Evolutionary conservation across 2,113 vertebrate genomes (phyloP), one percentile per base, ranked within the genome.

Genomic region (Melanotaenia duboulayi): DNA sequence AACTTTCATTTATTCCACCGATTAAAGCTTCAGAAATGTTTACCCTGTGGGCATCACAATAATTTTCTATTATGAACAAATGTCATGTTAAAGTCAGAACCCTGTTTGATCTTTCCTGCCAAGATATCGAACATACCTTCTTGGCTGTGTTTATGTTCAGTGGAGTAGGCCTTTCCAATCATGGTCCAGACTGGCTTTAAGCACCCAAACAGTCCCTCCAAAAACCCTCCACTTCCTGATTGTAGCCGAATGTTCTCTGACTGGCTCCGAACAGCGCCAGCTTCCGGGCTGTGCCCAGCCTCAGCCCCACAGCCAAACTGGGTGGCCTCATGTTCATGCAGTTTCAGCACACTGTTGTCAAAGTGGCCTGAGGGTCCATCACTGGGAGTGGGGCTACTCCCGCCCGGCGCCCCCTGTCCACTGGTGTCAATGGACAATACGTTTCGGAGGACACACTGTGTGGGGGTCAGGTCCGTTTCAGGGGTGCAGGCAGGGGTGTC

Each of bases 91-190:
- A 52, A 22, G 20, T 55, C 51, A 9, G 32, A 35, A 7, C 32
- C 32, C 7, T 39, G 1, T 64, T 3, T 48, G 22, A 56, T 11
- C 51, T 40, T 13, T 28, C 50, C 32, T 57, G 48, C 4, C 8
- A 52, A 62, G 25, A 65, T 32, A 57, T 54, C 37, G 0, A 14
- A 19, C 95, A 71, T 92, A 97, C 97, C 96, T 93, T 97, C 96
- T 2, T 95, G 94, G 62, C 91, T 95, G 35, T 97, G 96, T 85
- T 98, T 98, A 93, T 97, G 96, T 82, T 98, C 97, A 1, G 96
- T 96, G 63, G 96, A 96, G 88, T 98, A 98, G 49, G 97, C 96
- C 87, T 97, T 97, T 86, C 97, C 97, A 20, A 98, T 96, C 96
- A 98, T 97, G 74, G 95, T 97, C 97, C 97, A 98, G 51, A 98